These are phyloP conservation scores for Antennarius striatus DNA, from an alignment of 2,113 vertebrate species.

Conservation along the genomic window DNA sequence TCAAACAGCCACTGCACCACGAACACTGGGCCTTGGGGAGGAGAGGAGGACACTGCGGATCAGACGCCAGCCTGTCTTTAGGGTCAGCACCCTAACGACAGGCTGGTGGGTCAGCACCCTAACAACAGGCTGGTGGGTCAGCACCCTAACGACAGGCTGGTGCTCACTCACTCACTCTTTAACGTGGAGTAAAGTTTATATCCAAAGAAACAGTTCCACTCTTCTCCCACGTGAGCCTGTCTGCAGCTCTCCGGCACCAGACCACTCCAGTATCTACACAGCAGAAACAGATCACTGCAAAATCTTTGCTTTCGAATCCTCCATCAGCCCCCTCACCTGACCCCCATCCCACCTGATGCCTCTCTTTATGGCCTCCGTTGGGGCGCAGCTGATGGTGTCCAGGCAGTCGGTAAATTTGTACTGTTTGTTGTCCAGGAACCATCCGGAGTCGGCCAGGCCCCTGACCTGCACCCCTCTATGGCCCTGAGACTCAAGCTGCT, in stretches of 20 bases:
- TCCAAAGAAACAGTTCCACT: conserved; percentile 67
- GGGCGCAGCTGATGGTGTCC: conserved; percentile 88
- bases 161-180: conserved; percentile 49
- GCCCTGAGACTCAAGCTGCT: conserved; percentile 87
- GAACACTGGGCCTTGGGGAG: conserved; percentile 86
- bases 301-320: background rate
- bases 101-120: too few species aligned
- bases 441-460: conserved; percentile 91
- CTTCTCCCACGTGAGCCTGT: conserved; percentile 75
- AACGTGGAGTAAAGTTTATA: conserved; percentile 91
- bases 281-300: background rate
- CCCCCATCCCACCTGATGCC: conserved; percentile 85
- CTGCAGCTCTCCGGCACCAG: conserved; percentile 90
- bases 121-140: background rate
- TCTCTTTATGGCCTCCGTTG: conserved; percentile 90
- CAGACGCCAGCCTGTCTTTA: background rate
- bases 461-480: conserved; percentile 87
- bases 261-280: conserved; percentile 89
- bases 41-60: background rate
- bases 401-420: conserved; percentile 89
- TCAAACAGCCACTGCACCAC: conserved; percentile 97
- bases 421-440: conserved; percentile 96
- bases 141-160: background rate
- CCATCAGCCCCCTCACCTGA: background rate
- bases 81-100: background rate